Base-by-base conservation (phyloP, 2,113 vertebrate genomes). In the Elgaria multicarinata region DNA sequence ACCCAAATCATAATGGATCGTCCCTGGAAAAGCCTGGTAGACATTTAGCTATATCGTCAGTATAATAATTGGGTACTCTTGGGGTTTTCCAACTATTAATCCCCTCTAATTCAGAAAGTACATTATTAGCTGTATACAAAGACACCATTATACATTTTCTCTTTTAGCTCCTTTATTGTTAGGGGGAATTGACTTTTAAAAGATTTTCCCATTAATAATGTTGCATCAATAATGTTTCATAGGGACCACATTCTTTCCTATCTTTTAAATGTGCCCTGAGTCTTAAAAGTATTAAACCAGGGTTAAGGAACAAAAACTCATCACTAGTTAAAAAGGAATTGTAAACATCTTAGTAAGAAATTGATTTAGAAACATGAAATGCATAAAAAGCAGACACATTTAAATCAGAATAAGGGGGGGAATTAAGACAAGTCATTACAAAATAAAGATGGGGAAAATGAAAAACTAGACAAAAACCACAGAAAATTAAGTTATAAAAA, bases 301-400 rank as follows among this genome's bases (percentile, higher is more conserved):
- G 50, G 33, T 2, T 22, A 46, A 24, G 53, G 86, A 94, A 85
- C 39, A 58, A 83, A 91, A 83, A 83, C 16, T 62, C 31, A 24
- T 46, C 16, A 22, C 58, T 62, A 5, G 58, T 0, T 80, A 90
- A 0, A 0, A 83, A 83, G 26, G 0, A 92, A 90, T 69, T 82
- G 36, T 26, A 39, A 83, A 83, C 88, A 80, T 91, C 69, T 89
- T 55, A 72, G 4, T 20, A 33, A 33, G 91, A 87, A 94, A 90
- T 92, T 87, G 86, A 62, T 88, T 71, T 94, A 89, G 90, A 94
- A 93, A 93, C 18, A 91, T 83, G 76, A 87, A 94, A 91, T 91
- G 58, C 5, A 3, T 62, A 62, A 62, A 62, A 3, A 62, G 16
- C 18, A 62, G 69, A n/a, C 69, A 71, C 31, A 71, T 71, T 71